These are phyloP conservation scores for Diplogasteroides magnus DNA, from an alignment of 1,140 invertebrate species.

Conservation along the genomic window DNA sequence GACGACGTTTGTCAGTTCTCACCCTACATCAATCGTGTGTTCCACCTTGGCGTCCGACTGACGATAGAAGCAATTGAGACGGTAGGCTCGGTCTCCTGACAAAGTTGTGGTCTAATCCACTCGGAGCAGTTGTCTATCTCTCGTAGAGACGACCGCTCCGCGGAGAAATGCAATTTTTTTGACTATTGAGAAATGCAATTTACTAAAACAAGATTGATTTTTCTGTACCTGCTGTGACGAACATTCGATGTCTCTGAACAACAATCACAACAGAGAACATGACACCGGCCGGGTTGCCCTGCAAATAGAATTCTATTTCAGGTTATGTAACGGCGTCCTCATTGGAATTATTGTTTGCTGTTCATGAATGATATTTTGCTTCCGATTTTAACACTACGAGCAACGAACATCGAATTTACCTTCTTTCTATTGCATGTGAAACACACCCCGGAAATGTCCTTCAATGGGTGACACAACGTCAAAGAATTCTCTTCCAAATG, in stretches of 20 bases:
- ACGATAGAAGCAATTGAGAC: constrained; percentile 31
- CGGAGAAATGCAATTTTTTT: too few relatives aligned
- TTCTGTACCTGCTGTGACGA: constrained; percentile 28
- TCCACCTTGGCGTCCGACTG: constrained; percentile 21
- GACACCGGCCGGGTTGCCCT: constrained; percentile 27
- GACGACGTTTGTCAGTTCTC: background rate
- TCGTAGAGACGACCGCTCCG: too few relatives aligned
- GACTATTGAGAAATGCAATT: too few relatives aligned
- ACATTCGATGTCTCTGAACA: constrained; percentile 28
- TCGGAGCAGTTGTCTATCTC: too few relatives aligned
- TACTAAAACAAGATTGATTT: too few relatives aligned
- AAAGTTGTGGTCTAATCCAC: background rate
- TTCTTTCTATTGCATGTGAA: too few relatives aligned
- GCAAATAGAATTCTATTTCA: background rate
- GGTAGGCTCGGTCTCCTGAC: constrained; percentile 29
- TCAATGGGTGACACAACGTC: too few relatives aligned
- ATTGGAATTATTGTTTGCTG: background rate
- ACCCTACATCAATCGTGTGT: constrained; percentile 28
- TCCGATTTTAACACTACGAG: background rate
- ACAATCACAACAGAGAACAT: constrained; percentile 28
- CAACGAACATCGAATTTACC: background rate
- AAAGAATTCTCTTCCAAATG: background rate
- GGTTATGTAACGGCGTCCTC: background rate
- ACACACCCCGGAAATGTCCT: too few relatives aligned
- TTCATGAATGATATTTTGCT: background rate